A percentile compares a stretch with the other conserved stretches of the same genome.
Evolutionary conservation across 2,113 vertebrate species (phyloP).

Genomic region (Paedocypris sp.): DNA sequence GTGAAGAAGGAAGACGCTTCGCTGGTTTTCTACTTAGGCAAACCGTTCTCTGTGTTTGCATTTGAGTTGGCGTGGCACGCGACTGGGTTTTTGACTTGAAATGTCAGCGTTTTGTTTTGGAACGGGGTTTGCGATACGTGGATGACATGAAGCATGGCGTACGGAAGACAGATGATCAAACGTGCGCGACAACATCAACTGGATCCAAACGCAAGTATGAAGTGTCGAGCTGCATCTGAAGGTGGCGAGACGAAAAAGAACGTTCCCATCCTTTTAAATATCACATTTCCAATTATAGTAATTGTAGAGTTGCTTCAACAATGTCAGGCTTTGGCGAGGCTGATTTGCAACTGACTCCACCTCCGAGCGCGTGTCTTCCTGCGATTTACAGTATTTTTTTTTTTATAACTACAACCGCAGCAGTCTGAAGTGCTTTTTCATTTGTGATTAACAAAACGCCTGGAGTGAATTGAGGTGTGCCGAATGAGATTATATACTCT

Average conservation of each 20-base stretch:
- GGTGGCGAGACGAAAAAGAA: constrained; percentile 17
- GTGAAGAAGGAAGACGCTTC: background rate
- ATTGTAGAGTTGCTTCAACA: no score
- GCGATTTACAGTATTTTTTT: background rate
- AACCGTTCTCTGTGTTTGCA: background rate
- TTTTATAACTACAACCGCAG: no score
- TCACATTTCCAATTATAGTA: no score
- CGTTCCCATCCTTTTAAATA: no score
- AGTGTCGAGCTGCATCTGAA: no score
- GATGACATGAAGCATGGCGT: background rate
- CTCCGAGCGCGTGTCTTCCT: no score
- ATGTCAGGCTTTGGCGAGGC: no score
- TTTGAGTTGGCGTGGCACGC: constrained; percentile 1
- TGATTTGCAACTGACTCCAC: no score
- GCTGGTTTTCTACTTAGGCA: background rate
- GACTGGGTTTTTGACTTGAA: constrained; percentile 3
- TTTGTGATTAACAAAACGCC: background rate
- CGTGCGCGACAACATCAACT: constrained; percentile 5
- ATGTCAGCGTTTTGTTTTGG: constrained; percentile 26
- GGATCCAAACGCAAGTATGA: background rate
- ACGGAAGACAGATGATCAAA: constrained; percentile 27
- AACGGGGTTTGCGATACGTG: background rate
- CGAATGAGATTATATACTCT: background rate
- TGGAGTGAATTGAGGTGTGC: background rate
- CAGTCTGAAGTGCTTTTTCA: no score